Base-by-base conservation (phyloP, 1,140 invertebrate genomes). In the Sipha flava region DNA sequence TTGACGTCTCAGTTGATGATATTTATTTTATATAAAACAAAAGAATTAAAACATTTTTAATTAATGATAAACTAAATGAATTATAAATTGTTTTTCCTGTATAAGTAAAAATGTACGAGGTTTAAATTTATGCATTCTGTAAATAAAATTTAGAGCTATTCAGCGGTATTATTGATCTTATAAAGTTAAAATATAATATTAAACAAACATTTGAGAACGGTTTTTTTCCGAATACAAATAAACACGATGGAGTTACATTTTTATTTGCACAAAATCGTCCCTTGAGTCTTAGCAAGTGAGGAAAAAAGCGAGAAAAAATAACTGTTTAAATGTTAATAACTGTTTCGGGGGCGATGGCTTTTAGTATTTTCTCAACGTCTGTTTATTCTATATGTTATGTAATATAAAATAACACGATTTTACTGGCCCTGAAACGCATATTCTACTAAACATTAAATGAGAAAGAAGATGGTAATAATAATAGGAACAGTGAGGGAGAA, bases 301-400 rank as follows among this genome's bases (percentile, higher is more conserved):
- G 12, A 40, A 66, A n/a, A n/a, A n/a, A 66, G 10, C n/a, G 37
- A 40, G 10, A 40, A 40, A 40, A 40, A 16, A 40, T 66, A 66
- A 66, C 62, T 66, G 18, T 31, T 40, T 4, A 66, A 66, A 66
- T 66, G 62, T 66, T 66, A 66, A 40, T 66, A 66, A 66, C 31
- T 21, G 31, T 37, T 40, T 66, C 5, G 10, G 62, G 34, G 62
- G 34, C 34, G 21, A 40, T 12, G 21, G 31, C 29, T 62, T 18
- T 14, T 40, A n/a, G 62, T 21, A 12, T 66, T 66, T 64, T 40
- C 34, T 14, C n/a, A 21, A 23, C 34, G 62, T 66, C 62, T 66
- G 62, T 66, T 66, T 40, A 10, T 37, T 40, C n/a, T 66, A 12
- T 62, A 37, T 34, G 31, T 37, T 31, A 37, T 40, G 31, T 64